Evolutionary conservation across 2,797 vertebrate species (phyloP).

Genomic region (Betta splendens): DNA sequence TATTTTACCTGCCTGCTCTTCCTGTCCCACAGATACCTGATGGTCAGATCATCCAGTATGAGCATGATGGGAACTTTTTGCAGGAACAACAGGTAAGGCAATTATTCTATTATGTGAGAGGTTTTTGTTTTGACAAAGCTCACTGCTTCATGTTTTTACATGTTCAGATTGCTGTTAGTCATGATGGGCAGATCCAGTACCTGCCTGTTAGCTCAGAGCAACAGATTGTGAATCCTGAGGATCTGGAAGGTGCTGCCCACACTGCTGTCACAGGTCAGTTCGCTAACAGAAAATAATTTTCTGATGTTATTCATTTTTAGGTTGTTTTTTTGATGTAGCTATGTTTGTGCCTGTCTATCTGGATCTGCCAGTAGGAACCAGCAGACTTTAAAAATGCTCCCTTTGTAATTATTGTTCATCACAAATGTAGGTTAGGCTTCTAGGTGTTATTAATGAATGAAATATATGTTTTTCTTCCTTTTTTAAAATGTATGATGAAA

Average conservation of each 20-base stretch:
- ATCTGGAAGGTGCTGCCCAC: conserved; percentile 90
- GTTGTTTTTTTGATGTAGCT: too few species aligned
- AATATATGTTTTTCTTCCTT: too few species aligned
- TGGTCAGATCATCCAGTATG: conserved; percentile 96
- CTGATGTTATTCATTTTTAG: not conserved
- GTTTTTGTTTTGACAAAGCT: not conserved
- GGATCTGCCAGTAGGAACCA: too few species aligned
- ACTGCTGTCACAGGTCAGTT: conserved; percentile 89
- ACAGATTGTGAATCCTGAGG: conserved; percentile 89
- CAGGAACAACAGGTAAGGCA: conserved; percentile 90
- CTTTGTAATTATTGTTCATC: not conserved
- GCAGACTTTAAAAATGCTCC: not conserved
- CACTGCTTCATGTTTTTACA: not conserved
- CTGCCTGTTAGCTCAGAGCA: conserved; percentile 90
- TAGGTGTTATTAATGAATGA: too few species aligned
- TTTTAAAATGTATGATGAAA: too few species aligned
- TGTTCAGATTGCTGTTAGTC: conserved; percentile 78
- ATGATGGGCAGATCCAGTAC: conserved; percentile 92
- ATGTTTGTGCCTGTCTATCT: too few species aligned
- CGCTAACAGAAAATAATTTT: too few species aligned
- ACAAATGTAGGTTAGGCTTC: too few species aligned
- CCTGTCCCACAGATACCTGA: conserved; percentile 87
- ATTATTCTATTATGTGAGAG: not conserved
- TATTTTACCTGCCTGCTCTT: not conserved
- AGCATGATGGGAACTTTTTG: conserved; percentile 87